A percentile compares a stretch with the other conserved stretches of the same genome.
Evolutionary conservation across 2,888 invertebrate genomes (phyloP).

Genomic region (Drosophila tripunctata): DNA sequence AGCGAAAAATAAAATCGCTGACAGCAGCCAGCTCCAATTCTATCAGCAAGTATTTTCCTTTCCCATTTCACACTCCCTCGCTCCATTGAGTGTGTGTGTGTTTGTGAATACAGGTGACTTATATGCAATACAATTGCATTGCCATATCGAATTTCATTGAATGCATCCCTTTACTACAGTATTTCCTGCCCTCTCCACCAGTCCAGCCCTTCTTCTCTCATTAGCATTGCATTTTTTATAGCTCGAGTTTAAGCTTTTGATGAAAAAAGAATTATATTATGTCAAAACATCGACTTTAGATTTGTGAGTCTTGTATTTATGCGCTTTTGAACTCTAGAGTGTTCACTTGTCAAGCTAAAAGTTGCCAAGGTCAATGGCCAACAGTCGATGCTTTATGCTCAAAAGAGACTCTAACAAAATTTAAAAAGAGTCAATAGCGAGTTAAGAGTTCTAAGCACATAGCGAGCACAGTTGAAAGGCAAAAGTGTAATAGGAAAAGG

Average conservation of each 20-base stretch:
- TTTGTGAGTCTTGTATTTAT: not conserved
- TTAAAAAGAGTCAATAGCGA: not conserved
- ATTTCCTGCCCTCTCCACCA: not conserved
- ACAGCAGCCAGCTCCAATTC: slow-evolving; percentile 23
- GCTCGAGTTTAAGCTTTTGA: slow-evolving; percentile 11
- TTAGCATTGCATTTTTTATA: slow-evolving; percentile 10
- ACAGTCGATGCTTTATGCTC: not conserved
- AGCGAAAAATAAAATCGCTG: slow-evolving; percentile 14
- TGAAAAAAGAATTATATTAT: slow-evolving; percentile 25
- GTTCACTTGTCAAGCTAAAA: slow-evolving; percentile 1
- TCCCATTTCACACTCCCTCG: not conserved
- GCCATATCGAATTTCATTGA: slow-evolving; percentile 34
- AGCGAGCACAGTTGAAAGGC: not conserved
- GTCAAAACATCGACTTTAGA: slow-evolving; percentile 13
- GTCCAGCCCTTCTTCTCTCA: not conserved
- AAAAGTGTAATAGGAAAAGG: not conserved
- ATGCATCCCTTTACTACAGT: slow-evolving; percentile 24
- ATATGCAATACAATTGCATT: slow-evolving; percentile 31
- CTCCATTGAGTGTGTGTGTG: not conserved
- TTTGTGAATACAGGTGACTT: slow-evolving; percentile 4
- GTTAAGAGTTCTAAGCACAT: not conserved
- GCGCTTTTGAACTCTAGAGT: not conserved
- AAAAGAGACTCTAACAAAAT: slow-evolving; percentile 6
- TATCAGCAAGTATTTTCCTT: not conserved
- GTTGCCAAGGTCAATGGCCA: not conserved